These are phyloP conservation scores for Willowsia nigromaculata DNA, from an alignment of 2,888 invertebrate genomes.

Conservation along the genomic window DNA sequence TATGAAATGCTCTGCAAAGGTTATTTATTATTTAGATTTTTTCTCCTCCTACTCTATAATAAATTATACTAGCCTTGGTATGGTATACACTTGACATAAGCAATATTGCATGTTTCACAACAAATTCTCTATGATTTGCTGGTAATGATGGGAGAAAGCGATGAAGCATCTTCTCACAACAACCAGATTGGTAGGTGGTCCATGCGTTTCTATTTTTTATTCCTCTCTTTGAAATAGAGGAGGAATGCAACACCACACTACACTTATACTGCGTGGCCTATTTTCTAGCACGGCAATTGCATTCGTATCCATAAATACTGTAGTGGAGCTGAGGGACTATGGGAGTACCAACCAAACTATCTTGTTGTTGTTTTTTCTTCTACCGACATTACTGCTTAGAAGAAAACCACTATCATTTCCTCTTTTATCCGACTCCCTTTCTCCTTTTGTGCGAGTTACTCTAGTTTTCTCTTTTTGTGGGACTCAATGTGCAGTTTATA, in stretches of 20 bases:
- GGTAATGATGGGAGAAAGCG: not conserved
- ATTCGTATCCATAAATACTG: conserved; percentile 13
- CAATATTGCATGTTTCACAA: not conserved
- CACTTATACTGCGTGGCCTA: conserved; percentile 18
- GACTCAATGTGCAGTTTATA: not conserved
- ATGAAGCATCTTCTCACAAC: not conserved
- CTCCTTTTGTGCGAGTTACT: not conserved
- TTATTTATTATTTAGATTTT: not conserved
- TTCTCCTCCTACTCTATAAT: not conserved
- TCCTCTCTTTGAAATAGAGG: not conserved
- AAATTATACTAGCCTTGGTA: not conserved
- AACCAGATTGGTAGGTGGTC: not conserved
- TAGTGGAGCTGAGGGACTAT: not conserved
- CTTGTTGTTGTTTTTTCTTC: not conserved
- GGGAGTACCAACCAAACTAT: not conserved
- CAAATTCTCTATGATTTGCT: not conserved
- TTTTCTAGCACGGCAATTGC: conserved; percentile 19
- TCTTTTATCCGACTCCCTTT: not conserved
- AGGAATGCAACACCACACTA: conserved; percentile 1
- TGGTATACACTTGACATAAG: not conserved
- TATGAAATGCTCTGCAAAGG: not conserved
- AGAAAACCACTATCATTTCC: not conserved
- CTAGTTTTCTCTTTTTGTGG: not conserved
- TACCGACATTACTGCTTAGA: not conserved
- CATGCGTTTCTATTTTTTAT: not conserved